Percentiles rank a stretch among this genome's conserved stretches.
Evolutionary conservation across 2,113 vertebrate genomes (phyloP).

Genomic region (Plecturocebus donacophilus): DNA sequence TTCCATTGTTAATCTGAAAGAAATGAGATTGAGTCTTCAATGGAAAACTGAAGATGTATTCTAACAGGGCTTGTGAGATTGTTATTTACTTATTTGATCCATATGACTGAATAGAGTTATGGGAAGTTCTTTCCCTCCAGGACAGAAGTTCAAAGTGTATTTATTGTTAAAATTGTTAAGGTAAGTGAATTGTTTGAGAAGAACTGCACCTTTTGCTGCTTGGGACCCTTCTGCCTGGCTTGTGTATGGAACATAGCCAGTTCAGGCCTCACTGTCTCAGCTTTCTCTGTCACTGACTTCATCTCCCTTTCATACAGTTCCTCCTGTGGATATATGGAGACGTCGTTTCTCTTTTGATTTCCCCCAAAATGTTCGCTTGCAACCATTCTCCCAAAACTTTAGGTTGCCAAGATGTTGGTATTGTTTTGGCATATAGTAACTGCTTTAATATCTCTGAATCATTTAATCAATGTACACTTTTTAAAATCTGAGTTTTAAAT

Average conservation of each 20-base stretch:
- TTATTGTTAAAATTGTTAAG: neutral
- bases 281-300: neutral
- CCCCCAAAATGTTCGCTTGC: neutral
- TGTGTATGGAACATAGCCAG: too few species aligned
- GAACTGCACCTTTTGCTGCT: neutral
- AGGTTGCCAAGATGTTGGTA: neutral
- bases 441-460: neutral
- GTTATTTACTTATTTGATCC: neutral
- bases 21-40: neutral
- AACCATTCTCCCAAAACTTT: neutral
- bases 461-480: neutral
- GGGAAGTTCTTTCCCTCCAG: neutral
- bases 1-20: neutral
- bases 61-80: neutral
- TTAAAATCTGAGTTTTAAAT: neutral
- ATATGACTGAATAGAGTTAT: neutral
- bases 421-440: neutral
- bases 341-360: neutral
- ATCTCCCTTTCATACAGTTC: rapidly evolving
- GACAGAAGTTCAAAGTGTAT: neutral
- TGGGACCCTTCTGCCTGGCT: neutral
- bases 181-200: neutral
- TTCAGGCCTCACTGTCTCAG: neutral
- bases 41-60: neutral
- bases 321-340: neutral